Evolutionary conservation across 2,888 invertebrate genomes (phyloP), one percentile per base, ranked within the genome.

Genomic region (Ichneumoninae sp.): DNA sequence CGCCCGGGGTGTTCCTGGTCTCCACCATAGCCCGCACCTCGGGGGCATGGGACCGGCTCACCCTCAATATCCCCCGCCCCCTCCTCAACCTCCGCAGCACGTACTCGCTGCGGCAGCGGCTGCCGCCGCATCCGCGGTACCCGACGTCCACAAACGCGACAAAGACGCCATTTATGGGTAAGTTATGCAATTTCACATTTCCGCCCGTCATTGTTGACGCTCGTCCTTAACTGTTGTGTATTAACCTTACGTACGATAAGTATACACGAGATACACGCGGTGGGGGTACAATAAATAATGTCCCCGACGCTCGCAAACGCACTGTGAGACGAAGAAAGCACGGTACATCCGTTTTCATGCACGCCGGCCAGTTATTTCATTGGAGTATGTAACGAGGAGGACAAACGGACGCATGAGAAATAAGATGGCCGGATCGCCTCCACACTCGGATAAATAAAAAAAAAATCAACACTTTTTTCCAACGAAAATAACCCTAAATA

Each of bases 141-240:
- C 98, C 92, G 98, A 98, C 94, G 98, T 98, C 92, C 98, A 98
- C 95, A 99, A 99, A 95, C 96, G 99, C 94, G 99, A 99, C 96
- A 99, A 98, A 96, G 98, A 99, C 96, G 98, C 98, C 94, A 98
- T 99, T 94, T 99, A 99, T 95, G 98, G 98, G 99, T 99, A 96
- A 97, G 98, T 96, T 74, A 72, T 79, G 82, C 70, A 77, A 69
- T 84, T 83, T 68, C 60, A 80, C 72, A 74, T 77, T 85, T 86
- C 85, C 85, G 83, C 69, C 47, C 69, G 80, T 80, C 79, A 52
- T 65, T 83, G 62, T 85, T 72, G 60, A 72, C 60, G 40, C 44
- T 60, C 26, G 30, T 62, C 30, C n/a, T 33, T n/a, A 62, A 30
- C 62, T 13, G 30, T 62, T 33, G 30, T 62, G 33, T 33, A 62